These are phyloP conservation scores for Anthoscopus minutus DNA, from an alignment of 2,113 vertebrate genomes.

Conservation along the genomic window DNA sequence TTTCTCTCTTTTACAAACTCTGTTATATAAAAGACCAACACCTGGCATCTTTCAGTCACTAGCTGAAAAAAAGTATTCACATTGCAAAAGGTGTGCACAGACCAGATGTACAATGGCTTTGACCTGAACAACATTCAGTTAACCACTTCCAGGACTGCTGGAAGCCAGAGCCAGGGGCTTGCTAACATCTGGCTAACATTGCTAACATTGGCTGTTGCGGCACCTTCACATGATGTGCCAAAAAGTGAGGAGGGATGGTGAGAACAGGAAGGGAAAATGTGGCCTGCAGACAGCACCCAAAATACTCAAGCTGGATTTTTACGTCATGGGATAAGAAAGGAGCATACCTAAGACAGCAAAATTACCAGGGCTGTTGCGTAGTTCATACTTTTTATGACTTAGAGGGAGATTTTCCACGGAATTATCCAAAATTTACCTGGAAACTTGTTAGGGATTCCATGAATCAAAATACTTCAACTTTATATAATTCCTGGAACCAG, in stretches of 20 bases:
- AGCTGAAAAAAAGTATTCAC: neutral
- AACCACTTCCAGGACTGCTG: neutral
- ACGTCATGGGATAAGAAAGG: neutral
- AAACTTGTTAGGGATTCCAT: neutral
- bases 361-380: neutral
- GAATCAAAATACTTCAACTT: neutral
- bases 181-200: no score
- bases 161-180: neutral
- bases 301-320: neutral
- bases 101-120: neutral
- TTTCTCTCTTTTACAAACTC: neutral
- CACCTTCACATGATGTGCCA: neutral
- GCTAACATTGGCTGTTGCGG: neutral
- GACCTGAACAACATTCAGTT: neutral
- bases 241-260: neutral
- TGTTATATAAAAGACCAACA: neutral
- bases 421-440: neutral
- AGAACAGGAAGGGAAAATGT: neutral
- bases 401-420: neutral
- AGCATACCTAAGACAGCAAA: neutral
- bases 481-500: neutral
- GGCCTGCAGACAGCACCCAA: neutral
- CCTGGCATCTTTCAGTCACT: neutral
- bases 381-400: neutral
- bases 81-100: neutral